Evolutionary conservation across 2,797 vertebrate genomes (phyloP), one percentile per base, ranked within the genome.

Genomic region (Myotis findleyi): DNA sequence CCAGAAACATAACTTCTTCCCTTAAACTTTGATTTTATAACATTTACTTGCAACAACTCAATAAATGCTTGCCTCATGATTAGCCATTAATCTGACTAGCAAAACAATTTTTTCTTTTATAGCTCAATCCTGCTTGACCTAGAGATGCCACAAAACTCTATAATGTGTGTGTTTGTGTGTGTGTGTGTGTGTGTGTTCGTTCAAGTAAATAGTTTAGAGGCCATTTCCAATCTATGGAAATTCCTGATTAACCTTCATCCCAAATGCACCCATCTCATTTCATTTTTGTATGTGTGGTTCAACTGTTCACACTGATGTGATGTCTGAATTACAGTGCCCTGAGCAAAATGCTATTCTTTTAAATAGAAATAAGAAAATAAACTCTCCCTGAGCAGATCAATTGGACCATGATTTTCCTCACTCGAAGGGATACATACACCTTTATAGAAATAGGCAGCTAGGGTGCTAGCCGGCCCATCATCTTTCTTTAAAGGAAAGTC

Each of bases 281-380:
- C 36, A 80, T 71, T 85, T 93, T 68, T 90, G 33, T 85, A 51
- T 69, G 20, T 95, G 91, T 95, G 51, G 30, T 62, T 88, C 71
- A 80, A 7, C 87, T 84, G n/a, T 49, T 93, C 38, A 87, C 76
- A 76, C 44, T 53, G 64, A 92, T 89, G 27, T 81, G 81, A 83
- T 76, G 14, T 73, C 66, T 84, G 41, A 66, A 9, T 49, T 96
- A 41, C 30, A 91, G 81, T 38, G 14, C 75, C 72, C 30, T 83
- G 55, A 91, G 93, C 94, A 68, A 66, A 55, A 47, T 95, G 91
- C 53, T 83, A 1, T 0, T 96, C 88, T 93, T 95, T 64, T 96
- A 92, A 95, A 95, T 93, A 97, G 72, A 76, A 97, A 91, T 55
- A 93, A 93, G 71, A 88, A 98, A 96, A 93, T 51, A 96, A 96